Base-by-base conservation (phyloP, 2,113 vertebrate genomes). In the Pterophyllum scalare region DNA sequence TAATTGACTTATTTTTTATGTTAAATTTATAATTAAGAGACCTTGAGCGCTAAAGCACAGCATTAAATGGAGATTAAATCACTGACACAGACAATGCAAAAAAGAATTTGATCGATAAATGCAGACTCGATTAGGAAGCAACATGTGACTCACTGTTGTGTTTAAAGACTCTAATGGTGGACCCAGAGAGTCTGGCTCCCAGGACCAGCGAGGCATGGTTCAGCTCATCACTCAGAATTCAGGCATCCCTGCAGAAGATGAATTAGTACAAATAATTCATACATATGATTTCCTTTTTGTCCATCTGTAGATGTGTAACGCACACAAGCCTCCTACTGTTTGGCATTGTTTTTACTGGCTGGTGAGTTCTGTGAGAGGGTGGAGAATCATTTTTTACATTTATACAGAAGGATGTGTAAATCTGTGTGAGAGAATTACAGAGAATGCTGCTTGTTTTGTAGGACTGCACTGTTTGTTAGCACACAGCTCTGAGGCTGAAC, bases 91-190 rank as follows among this genome's bases (percentile, higher is more conserved):
- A 49, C 15, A 19, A 49, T 15, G 43, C 46, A 17, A 17, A 49
- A 49, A 49, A 52, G 2, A 19, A 52, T 52, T 19, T 52, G 49
- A 52, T 52, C 17, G 6, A 72, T 52, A 35, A 67, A 60, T 19
- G 40, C 10, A 26, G 2, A 24, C 10, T 15, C n/a, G 15, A 60
- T 57, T 57, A 46, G 0, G 13, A 43, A 46, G 15, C 1, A 28
- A 9, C 57, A 7, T 1, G 24, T 54, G 64, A 97, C 98, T 97
- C 94, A 99, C 98, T 99, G 95, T 99, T 99, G 92, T 99, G 98
- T 91, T 99, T 99, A 95, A 98, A 99, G 93, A 99, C 96, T 80
- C 98, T 95, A 95, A 99, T 97, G 90, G 97, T 98, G 94, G 98
- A 97, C 79, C 97, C 97, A 2, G 97, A 98, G 49, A 99, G 95